A percentile compares a stretch with the other conserved stretches of the same genome.
phyloP scores from a whole-genome alignment of 1,140 invertebrate genomes.

The Dinothrombium tinctorium region DNA sequence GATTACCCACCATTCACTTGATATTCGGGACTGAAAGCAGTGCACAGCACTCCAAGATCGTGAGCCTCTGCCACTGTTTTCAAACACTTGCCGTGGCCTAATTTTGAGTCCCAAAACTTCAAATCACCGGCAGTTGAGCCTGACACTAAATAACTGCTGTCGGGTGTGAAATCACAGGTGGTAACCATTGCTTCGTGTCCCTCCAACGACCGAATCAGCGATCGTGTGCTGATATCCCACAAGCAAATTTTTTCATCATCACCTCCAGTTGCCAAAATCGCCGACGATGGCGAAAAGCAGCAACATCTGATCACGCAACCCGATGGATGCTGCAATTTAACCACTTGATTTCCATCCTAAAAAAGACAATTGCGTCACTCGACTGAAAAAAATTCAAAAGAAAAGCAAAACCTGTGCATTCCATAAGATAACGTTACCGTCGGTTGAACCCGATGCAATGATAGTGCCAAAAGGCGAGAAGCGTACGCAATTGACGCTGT shows the following conservation, averaged over 20 bases:
- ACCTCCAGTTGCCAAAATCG: conserved; percentile 37
- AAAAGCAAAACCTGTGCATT: conserved; percentile 26
- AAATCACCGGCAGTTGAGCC: conserved; percentile 38
- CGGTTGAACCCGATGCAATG: conserved; percentile 41
- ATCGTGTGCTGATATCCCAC: conserved; percentile 39
- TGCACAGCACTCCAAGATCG: conserved; percentile 41
- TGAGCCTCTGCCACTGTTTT: conserved; percentile 35
- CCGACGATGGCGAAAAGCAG: conserved; percentile 38
- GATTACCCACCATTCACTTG: conserved; percentile 16
- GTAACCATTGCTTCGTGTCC: conserved; percentile 36
- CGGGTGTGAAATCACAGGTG: conserved; percentile 35
- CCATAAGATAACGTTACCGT: conserved; percentile 45
- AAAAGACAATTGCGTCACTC: conserved; percentile 6
- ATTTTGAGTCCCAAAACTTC: conserved; percentile 32
- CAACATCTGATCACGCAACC: conserved; percentile 37
- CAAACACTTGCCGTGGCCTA: conserved; percentile 22
- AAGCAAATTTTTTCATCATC: conserved; percentile 46
- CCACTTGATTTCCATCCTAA: conserved; percentile 32
- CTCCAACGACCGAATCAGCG: conserved; percentile 33
- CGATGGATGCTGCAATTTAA: conserved; percentile 35
- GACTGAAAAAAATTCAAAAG: background rate
- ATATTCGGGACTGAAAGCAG: conserved; percentile 32
- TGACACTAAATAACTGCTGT: conserved; percentile 36
- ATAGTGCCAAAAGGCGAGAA: conserved; percentile 44
- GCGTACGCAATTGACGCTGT: conserved; percentile 25